Conservation (phyloP, 2,888 invertebrate species). For the Ganaspis brasiliensis region DNA sequence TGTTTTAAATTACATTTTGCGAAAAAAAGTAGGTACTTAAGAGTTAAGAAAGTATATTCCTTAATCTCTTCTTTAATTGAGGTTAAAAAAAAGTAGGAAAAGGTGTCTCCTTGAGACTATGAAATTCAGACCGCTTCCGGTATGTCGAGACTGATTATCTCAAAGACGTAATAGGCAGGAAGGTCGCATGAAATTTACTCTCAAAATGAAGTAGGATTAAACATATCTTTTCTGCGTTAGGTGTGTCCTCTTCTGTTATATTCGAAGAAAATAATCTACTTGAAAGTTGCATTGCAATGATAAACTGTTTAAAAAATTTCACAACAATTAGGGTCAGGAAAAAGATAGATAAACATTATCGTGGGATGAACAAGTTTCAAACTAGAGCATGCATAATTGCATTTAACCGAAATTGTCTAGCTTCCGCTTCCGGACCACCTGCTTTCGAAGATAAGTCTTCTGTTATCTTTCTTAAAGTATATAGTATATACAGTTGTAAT, state of each 20-base stretch:
- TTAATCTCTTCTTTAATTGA: background rate
- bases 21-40: too few relatives aligned
- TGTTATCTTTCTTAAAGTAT: background rate
- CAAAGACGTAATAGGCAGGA: constrained; percentile 4
- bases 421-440: constrained; percentile 31
- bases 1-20: too few relatives aligned
- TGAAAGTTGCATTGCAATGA: background rate
- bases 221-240: background rate
- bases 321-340: constrained; percentile 15
- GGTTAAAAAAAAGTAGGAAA: constrained; percentile 11
- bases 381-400: background rate
- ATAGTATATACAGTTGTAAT: too few relatives aligned
- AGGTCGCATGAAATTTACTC: background rate
- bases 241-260: background rate
- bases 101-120: constrained; percentile 38
- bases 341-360: constrained; percentile 3
- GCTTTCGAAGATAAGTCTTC: constrained; percentile 11
- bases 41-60: too few relatives aligned
- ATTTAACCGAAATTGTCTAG: constrained; percentile 3
- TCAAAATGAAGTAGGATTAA: background rate
- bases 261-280: background rate
- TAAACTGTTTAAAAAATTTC: constrained; percentile 6
- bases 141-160: constrained; percentile 16
- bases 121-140: constrained; percentile 37
- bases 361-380: constrained; percentile 7